Evolutionary conservation across 2,888 invertebrate species (phyloP), one percentile per base, ranked within the genome.

Genomic region (Parnassius mnemosyne): DNA sequence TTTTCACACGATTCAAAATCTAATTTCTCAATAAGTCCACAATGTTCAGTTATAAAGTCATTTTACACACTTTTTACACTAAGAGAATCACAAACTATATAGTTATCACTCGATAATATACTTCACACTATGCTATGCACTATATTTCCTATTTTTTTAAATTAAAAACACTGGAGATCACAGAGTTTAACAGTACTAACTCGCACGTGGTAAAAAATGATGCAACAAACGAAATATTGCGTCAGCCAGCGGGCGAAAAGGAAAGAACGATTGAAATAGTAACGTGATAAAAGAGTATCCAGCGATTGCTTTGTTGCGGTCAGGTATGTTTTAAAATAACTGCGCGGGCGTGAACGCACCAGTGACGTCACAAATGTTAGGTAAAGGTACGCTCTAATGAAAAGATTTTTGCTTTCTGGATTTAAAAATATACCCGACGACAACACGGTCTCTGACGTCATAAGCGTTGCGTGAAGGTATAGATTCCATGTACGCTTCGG

Each of bases 1-100:
- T 66, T 69, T 58, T 65, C 63, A 62, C 65, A 52, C 60, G 53
- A 61, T 68, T 67, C 67, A 70, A 65, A 67, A 70, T 65, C 67
- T 55, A 58, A 10, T 46, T 58, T 53, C 46, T 62, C 57, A 60
- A 67, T 46, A 12, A 46, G 46, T 46, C 11, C 46, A 46, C 46
- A 46, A 46, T 25, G 46, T 46, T 11, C 11, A 46, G 46, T 46
- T 46, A 46, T 46, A 46, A 46, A 46, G 7, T 46, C 12, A 46
- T 12, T 46, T 46, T 46, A n/a, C 46, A 46, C 46, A 46, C 12
- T 46, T 46, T 46, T 46, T 46, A 25, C 25, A 3, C 25, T 25
- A 25, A 25, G 25, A 25, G 25, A 25, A 25, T 25, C 25, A 25
- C 25, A 25, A 25, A 25, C 25, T 25, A 25, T 25, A 25, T 25